phyloP scores from a whole-genome alignment of 2,888 invertebrate genomes.

The Andricus quercusramuli region DNA sequence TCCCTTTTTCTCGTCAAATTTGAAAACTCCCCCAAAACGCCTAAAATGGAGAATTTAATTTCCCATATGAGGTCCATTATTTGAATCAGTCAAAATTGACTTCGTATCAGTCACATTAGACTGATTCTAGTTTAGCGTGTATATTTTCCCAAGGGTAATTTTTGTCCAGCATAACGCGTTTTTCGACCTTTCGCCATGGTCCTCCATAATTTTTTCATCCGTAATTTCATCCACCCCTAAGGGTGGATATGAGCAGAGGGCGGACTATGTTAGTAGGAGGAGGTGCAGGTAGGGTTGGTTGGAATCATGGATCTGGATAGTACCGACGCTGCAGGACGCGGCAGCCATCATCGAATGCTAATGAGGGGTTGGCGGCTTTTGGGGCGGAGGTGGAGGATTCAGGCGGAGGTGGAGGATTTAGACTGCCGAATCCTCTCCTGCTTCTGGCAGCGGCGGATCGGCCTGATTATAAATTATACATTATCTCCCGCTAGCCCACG shows the following conservation, averaged over 20 bases:
- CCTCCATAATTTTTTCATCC: not conserved
- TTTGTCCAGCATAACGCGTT: slow-evolving; percentile 11
- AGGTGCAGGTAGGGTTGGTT: slow-evolving; percentile 65
- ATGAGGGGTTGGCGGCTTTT: slow-evolving; percentile 76
- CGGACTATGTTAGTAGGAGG: slow-evolving; percentile 46
- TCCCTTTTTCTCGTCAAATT: too few relatives aligned
- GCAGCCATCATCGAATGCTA: slow-evolving; percentile 79
- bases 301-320: slow-evolving; percentile 68
- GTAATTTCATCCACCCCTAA: slow-evolving; percentile 6
- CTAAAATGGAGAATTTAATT: too few relatives aligned
- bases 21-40: too few relatives aligned
- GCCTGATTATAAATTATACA: slow-evolving; percentile 78
- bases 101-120: too few relatives aligned
- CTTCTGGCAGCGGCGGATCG: slow-evolving; percentile 67
- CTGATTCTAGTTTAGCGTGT: too few relatives aligned
- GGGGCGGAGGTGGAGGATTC: slow-evolving; percentile 58
- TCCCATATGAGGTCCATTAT: too few relatives aligned
- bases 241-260: slow-evolving; percentile 45
- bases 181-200: not conserved
- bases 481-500: slow-evolving; percentile 59
- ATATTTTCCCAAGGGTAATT: not conserved
- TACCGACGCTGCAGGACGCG: slow-evolving; percentile 75
- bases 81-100: too few relatives aligned
- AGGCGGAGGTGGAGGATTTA: slow-evolving; percentile 67
- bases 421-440: slow-evolving; percentile 53